phyloP scores from a whole-genome alignment of 2,888 invertebrate genomes.

The Sinotaia quadrata region DNA sequence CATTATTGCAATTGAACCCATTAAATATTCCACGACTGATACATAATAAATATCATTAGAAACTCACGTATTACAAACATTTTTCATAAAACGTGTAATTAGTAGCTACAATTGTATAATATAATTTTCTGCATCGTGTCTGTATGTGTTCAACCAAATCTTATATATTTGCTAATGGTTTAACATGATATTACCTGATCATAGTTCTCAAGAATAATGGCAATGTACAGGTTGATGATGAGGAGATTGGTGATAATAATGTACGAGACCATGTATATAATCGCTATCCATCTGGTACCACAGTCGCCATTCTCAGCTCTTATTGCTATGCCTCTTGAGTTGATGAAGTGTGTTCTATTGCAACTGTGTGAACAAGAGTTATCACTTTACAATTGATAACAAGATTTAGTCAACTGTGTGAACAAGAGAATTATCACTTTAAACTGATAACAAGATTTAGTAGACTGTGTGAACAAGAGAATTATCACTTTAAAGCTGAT shows the following conservation, averaged over 20 bases:
- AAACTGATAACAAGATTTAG: too few species aligned
- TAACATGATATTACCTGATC: conserved; percentile 73
- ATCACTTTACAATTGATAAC: not conserved
- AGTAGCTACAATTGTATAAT: too few species aligned
- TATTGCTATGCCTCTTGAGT: conserved; percentile 49
- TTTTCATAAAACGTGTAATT: too few species aligned
- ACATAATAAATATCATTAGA: not conserved
- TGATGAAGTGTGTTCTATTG: conserved; percentile 75
- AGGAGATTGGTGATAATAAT: conserved; percentile 97
- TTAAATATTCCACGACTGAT: not conserved
- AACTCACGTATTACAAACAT: too few species aligned
- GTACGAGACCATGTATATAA: conserved; percentile 94
- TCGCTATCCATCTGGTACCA: conserved; percentile 87
- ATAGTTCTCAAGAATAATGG: conserved; percentile 96
- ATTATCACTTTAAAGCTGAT: not conserved
- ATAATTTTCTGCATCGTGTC: too few species aligned
- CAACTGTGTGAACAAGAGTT: conserved; percentile 73
- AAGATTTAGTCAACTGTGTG: not conserved
- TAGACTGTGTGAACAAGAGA: conserved; percentile 11
- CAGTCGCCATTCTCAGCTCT: conserved; percentile 80
- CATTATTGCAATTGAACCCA: too few species aligned
- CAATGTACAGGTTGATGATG: conserved; percentile 98
- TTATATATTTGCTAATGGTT: too few species aligned
- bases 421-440: too few species aligned
- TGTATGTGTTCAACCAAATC: too few species aligned